Base-by-base conservation (phyloP, 2,888 invertebrate genomes). In the Gastrophysa polygoni region DNA sequence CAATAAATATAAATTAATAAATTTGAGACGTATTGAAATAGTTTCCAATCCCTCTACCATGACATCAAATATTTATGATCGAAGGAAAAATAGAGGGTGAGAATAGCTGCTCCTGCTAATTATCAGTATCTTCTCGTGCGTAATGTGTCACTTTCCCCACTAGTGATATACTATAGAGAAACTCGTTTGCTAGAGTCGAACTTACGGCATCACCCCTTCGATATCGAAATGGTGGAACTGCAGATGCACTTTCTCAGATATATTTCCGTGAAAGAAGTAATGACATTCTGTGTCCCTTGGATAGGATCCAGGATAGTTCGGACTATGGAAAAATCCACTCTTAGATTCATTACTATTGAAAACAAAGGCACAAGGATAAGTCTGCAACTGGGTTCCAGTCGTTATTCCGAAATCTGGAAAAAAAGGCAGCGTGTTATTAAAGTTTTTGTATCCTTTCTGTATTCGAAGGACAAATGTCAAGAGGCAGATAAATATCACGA, bases 201-300 rank as follows among this genome's bases (percentile, higher is more conserved):
- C 92, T 90, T 86, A 97, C 96, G 95, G 96, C 73, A 90, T 84
- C 62, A 96, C 92, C 68, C 97, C 98, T 82, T 98, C 97, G 46
- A 98, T 92, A 79, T 96, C 95, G 78, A 96, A 96, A 82, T 91
- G 93, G 52, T 91, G 90, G 80, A 96, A 96, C 77, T 92, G 90
- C 67, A 96, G 85, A 74, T 90, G 90, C 63, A 95, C 89, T 75
- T 90, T 88, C 77, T 95, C 93, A 65, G 88, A 88, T 68, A 85
- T 84, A 59, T 87, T 87, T 3, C 94, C 96, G 77, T 93, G 88
- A 80, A 96, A 96, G 82, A 92, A 93, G 82, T 94, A 96, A 81
- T 95, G 91, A 79, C 96, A 96, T 78, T 93, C 92, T 0, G 95
- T 91, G 78, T 95, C 90, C 71, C 95, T 87, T 0, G 95, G 94